A percentile compares a stretch with the other conserved stretches of the same genome.
phyloP scores from a whole-genome alignment of 2,113 vertebrate species.

The Platysteira castanea region DNA sequence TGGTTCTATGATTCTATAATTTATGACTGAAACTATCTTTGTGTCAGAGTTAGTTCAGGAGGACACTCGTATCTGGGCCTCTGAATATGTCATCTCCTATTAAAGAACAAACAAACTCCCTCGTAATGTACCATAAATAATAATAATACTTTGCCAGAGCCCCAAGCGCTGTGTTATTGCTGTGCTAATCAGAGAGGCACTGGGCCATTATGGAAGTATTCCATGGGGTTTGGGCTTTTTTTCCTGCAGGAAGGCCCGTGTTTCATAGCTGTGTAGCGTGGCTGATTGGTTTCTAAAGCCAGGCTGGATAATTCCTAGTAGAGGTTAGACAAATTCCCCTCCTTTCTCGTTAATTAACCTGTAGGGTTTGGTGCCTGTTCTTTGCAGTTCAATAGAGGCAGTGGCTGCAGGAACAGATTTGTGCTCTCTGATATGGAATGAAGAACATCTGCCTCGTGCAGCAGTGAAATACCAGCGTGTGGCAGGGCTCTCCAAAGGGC shows the following conservation, averaged over 20 bases:
- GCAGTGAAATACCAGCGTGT: not conserved
- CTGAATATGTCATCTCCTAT: slow-evolving; percentile 7
- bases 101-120: slow-evolving; percentile 22
- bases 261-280: not conserved
- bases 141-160: not conserved
- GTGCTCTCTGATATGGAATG: not conserved
- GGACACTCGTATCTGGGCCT: not conserved
- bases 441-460: slow-evolving; percentile 17
- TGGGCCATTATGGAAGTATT: slow-evolving; percentile 14
- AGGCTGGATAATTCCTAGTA: not conserved
- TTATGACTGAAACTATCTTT: not conserved
- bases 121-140: slow-evolving; percentile 42
- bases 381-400: not conserved
- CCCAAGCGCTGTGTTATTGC: not conserved
- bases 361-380: slow-evolving; percentile 25
- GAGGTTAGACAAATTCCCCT: slow-evolving; percentile 30
- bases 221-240: not conserved
- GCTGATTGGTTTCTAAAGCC: slow-evolving; percentile 37
- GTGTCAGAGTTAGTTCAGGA: slow-evolving; percentile 43
- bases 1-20: not conserved
- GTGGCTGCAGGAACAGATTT: not conserved
- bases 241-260: not conserved
- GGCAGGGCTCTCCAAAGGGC: not conserved
- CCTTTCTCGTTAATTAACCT: slow-evolving; percentile 40
- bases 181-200: slow-evolving; percentile 19